phyloP scores from a whole-genome alignment of 2,888 invertebrate species.

The Scaptomyza parva region DNA sequence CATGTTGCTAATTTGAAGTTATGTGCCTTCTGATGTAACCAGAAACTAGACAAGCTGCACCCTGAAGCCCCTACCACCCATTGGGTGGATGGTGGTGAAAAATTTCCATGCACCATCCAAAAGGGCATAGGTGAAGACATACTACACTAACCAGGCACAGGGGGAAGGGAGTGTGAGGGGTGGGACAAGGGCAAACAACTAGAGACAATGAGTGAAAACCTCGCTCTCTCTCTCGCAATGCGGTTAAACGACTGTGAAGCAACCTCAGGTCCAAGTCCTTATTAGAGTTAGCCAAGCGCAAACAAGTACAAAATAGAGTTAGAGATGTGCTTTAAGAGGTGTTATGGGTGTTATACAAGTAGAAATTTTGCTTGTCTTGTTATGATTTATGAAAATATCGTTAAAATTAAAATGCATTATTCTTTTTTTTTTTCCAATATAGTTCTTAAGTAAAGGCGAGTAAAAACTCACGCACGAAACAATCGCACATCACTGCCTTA shows the following conservation, averaged over 20 bases:
- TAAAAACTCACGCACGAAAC: neutral
- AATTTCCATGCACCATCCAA: constrained; percentile 31
- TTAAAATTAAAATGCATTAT: too few species aligned
- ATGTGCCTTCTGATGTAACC: constrained; percentile 70
- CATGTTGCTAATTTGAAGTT: constrained; percentile 69
- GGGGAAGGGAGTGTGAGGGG: neutral
- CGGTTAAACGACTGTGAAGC: constrained; percentile 45
- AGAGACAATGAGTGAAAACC: constrained; percentile 31
- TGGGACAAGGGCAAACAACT: constrained; percentile 27
- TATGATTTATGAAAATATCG: too few species aligned
- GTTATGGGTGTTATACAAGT: neutral
- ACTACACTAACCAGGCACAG: neutral
- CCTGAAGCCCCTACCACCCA: neutral
- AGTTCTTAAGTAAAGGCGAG: too few species aligned
- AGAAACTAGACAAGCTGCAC: constrained; percentile 36
- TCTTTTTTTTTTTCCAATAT: too few species aligned
- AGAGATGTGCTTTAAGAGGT: constrained; percentile 8
- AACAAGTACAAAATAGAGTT: neutral
- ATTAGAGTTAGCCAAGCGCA: constrained; percentile 32
- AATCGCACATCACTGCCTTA: constrained; percentile 11
- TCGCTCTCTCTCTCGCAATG: constrained; percentile 56
- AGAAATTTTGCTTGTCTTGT: neutral
- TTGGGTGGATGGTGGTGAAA: neutral
- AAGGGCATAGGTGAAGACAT: constrained; percentile 41
- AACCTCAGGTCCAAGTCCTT: constrained; percentile 35